These are phyloP conservation scores for Ceratina australensis DNA, from an alignment of 1,140 invertebrate species.

Conservation along the genomic window DNA sequence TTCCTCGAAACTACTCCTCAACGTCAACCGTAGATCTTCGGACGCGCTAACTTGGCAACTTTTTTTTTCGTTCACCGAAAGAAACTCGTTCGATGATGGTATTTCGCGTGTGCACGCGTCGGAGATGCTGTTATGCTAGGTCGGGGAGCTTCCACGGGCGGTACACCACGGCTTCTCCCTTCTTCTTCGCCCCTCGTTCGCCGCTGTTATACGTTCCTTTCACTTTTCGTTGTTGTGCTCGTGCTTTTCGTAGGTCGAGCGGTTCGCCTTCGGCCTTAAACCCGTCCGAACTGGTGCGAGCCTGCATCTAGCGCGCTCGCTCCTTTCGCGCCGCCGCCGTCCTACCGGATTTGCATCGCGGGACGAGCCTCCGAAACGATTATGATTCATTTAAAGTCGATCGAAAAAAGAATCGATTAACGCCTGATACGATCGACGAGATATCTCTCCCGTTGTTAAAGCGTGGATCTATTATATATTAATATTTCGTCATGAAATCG, in stretches of 20 bases:
- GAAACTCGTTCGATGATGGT: conserved; percentile 1
- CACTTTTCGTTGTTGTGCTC: conserved; percentile 72
- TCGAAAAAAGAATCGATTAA: not conserved
- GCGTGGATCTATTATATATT: too few species aligned
- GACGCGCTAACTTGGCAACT: not conserved
- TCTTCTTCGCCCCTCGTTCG: not conserved
- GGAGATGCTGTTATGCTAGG: conserved; percentile 66
- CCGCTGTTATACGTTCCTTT: conserved; percentile 65
- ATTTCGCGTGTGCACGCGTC: conserved; percentile 21
- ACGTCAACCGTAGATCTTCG: conserved; percentile 4
- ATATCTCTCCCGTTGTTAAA: too few species aligned
- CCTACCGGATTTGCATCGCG: conserved; percentile 45
- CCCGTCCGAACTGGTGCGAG: conserved; percentile 70
- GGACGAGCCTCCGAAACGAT: conserved; percentile 20
- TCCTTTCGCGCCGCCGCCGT: conserved; percentile 38
- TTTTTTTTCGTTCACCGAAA: conserved; percentile 9
- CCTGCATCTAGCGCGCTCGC: conserved; percentile 20
- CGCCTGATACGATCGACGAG: not conserved
- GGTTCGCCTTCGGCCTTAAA: conserved; percentile 72
- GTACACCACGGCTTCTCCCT: not conserved
- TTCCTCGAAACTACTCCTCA: conserved; percentile 10
- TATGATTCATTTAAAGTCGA: not conserved
- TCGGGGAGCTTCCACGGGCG: conserved; percentile 65
- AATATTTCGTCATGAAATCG: too few species aligned
- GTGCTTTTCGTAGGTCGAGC: conserved; percentile 66